Percentiles rank a stretch among this genome's conserved stretches.
Evolutionary conservation across 2,888 invertebrate genomes (phyloP).

Genomic region (Schizotus pectinicornis): DNA sequence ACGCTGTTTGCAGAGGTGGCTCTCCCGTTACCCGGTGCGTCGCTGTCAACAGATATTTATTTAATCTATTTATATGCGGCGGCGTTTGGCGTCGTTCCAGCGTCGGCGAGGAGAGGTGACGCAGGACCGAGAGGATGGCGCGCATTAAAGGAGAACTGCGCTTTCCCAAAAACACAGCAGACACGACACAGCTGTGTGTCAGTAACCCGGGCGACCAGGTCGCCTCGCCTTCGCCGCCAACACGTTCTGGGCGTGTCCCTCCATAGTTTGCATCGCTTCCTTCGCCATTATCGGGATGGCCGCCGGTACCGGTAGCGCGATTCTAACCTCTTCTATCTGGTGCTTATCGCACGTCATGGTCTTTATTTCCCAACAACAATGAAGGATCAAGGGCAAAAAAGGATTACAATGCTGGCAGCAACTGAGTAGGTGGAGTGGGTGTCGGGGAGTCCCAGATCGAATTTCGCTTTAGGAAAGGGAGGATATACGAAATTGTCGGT

Average conservation of each 20-base stretch:
- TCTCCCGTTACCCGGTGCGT: conserved; percentile 28
- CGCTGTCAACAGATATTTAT: conserved; percentile 42
- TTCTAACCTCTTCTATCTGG: neutral
- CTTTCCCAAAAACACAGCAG: conserved; percentile 30
- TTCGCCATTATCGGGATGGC: conserved; percentile 39
- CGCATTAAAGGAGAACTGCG: conserved; percentile 45
- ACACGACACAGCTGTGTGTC: conserved; percentile 47
- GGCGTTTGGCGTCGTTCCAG: conserved; percentile 44
- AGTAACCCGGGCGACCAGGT: conserved; percentile 49
- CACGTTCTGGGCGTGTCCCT: conserved; percentile 45
- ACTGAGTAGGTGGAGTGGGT: too few relatives aligned
- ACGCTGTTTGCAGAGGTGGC: conserved; percentile 12
- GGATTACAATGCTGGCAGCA: too few relatives aligned
- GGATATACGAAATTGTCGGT: too few relatives aligned
- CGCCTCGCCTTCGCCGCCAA: conserved; percentile 45
- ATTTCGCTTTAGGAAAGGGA: too few relatives aligned
- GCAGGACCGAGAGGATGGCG: conserved; percentile 38
- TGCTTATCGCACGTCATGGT: too few relatives aligned
- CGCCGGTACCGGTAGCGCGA: neutral
- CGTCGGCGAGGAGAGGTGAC: conserved; percentile 38
- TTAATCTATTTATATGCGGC: conserved; percentile 43
- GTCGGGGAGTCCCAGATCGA: too few relatives aligned
- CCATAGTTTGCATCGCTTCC: conserved; percentile 34
- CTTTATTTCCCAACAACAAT: too few relatives aligned
- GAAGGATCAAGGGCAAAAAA: too few relatives aligned